phyloP scores from a whole-genome alignment of 2,888 invertebrate genomes.

The Xestia rhomboidea region DNA sequence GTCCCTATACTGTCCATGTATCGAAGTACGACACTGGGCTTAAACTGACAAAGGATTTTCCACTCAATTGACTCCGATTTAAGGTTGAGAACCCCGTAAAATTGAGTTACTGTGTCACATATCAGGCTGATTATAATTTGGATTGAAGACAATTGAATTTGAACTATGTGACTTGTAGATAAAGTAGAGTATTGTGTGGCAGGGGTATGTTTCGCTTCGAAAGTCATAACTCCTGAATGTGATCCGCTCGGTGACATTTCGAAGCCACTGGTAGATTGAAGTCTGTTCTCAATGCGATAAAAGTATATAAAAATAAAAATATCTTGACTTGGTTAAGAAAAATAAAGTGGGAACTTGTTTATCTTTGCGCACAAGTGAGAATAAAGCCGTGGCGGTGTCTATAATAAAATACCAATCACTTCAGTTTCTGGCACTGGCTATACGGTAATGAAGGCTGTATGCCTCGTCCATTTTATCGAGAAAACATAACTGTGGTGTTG shows the following conservation, averaged over 20 bases:
- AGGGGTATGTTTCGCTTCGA: slow-evolving; percentile 45
- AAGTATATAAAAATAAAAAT: slow-evolving; percentile 60
- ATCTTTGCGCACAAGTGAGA: slow-evolving; percentile 7
- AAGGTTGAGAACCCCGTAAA: slow-evolving; percentile 68
- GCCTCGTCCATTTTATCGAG: not conserved
- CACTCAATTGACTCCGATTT: slow-evolving; percentile 68
- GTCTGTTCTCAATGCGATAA: slow-evolving; percentile 63
- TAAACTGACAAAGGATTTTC: slow-evolving; percentile 65
- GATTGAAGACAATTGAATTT: slow-evolving; percentile 30
- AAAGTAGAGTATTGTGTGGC: slow-evolving; percentile 48
- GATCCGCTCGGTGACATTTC: slow-evolving; percentile 71
- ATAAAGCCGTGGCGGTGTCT: not conserved
- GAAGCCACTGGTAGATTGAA: slow-evolving; percentile 68
- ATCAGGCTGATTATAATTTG: slow-evolving; percentile 57
- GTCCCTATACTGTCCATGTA: slow-evolving; percentile 48
- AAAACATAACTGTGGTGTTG: not conserved
- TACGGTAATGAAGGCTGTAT: not conserved
- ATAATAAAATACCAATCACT: not conserved
- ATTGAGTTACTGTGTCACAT: slow-evolving; percentile 67
- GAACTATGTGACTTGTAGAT: slow-evolving; percentile 19
- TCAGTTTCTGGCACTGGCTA: not conserved
- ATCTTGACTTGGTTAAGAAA: slow-evolving; percentile 42
- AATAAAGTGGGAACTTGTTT: slow-evolving; percentile 48
- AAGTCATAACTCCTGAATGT: slow-evolving; percentile 72
- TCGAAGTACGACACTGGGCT: slow-evolving; percentile 43